phyloP scores from a whole-genome alignment of 2,797 vertebrate genomes.

The Emydoidea blandingii region DNA sequence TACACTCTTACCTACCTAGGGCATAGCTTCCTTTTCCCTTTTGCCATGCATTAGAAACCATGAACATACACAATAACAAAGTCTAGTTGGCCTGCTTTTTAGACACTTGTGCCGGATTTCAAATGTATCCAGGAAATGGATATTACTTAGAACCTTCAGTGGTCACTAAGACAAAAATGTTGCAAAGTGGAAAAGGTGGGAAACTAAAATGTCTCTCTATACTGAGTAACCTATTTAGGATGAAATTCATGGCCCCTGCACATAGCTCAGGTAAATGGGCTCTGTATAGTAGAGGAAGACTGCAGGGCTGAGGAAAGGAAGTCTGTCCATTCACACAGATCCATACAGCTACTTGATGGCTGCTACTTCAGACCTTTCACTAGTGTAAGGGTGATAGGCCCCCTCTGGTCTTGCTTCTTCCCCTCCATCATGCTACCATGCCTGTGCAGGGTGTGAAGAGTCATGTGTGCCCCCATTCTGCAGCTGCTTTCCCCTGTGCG shows the following conservation, averaged over 20 bases:
- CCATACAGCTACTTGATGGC: not conserved
- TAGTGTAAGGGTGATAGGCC: not conserved
- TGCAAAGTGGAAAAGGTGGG: not conserved
- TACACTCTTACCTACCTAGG: slow-evolving; percentile 58
- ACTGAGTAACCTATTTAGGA: accelerated
- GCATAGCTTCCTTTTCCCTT: slow-evolving; percentile 52
- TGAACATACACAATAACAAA: slow-evolving; percentile 39
- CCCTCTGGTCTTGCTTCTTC: not conserved
- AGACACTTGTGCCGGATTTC: not conserved
- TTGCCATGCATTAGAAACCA: slow-evolving; percentile 50
- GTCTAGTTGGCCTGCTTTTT: accelerated
- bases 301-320: not conserved
- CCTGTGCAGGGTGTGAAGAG: not conserved
- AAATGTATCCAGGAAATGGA: slow-evolving; percentile 13
- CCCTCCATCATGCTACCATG: not conserved
- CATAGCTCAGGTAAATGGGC: not conserved
- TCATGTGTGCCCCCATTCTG: not conserved
- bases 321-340: not conserved
- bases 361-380: not conserved
- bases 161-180: not conserved
- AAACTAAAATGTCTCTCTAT: not conserved
- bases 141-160: slow-evolving; percentile 3
- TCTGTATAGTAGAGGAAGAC: not conserved
- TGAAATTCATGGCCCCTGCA: not conserved
- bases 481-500: not conserved